Base-by-base conservation (phyloP, 92 coral and sea anemone species). In the Plumapathes pennacea region DNA sequence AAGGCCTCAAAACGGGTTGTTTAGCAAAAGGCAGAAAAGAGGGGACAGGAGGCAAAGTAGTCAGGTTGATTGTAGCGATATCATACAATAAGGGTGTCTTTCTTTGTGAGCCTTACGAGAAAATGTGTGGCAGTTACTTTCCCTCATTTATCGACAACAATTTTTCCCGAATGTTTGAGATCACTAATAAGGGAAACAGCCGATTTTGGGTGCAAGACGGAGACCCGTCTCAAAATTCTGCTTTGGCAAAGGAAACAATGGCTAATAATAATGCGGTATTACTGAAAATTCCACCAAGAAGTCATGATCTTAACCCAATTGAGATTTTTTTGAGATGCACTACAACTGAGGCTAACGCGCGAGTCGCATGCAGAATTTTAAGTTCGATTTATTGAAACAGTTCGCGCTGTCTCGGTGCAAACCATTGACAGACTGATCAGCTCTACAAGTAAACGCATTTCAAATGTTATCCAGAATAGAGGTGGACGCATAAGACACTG, bases 121-220 rank as follows among this genome's bases (percentile, higher is more conserved):
- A 29, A 28, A 49, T 65, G 60, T 14, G 26, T 29, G 72, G 72
- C 30, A 21, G 17, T 1, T 39, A 25, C 13, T 65, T 65, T 20
- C 30, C 30, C 18, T 11, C 34, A 23, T 42, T 65, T 24, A 65
- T 50, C 24, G 42, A 42, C 13, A 38, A 24, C 22, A 48, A 62
- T 32, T 43, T 26, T 60, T n/a, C 14, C 28, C 41, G 38, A 41
- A 42, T 26, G 21, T 57, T 57, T 53, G 32, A 49, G 26, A 33
- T 25, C 38, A 46, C 34, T 32, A 47, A 67, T 28, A 46, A 49
- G 18, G 46, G 43, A 69, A 12, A 39, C 30, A 46, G 46, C 50
- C 76, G 64, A 24, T 43, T 56, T 39, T 69, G 64, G 42, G 28
- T 67, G 22, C 62, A 37, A 55, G 74, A 67, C 34, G 65, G 74